These are phyloP conservation scores for Sciurus niger DNA, from an alignment of 2,113 vertebrate genomes.

Conservation along the genomic window DNA sequence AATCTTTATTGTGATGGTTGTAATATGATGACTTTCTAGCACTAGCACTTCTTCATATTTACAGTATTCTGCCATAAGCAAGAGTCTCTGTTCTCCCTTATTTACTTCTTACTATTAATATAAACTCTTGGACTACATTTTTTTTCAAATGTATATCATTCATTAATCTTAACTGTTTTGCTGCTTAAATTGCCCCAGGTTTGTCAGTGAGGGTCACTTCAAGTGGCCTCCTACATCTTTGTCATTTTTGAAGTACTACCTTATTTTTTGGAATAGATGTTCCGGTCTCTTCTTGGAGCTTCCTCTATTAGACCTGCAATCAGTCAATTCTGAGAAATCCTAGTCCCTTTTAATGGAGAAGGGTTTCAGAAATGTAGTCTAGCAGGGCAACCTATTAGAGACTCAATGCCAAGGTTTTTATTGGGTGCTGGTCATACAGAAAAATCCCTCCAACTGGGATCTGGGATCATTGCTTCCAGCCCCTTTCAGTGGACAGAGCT, in stretches of 20 bases:
- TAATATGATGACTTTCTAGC: not conserved
- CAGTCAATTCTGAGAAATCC: not conserved
- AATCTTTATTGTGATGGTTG: not conserved
- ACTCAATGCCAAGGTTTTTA: not conserved
- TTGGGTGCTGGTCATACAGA: not conserved
- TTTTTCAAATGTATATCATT: not conserved
- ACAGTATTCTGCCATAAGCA: not conserved
- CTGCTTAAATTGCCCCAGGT: not conserved
- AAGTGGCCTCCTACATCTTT: not conserved
- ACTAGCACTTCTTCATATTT: not conserved
- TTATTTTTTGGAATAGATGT: not conserved
- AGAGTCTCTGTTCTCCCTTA: not conserved
- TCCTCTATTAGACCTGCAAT: not conserved
- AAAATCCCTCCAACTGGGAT: too few relatives aligned
- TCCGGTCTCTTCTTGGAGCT: not conserved
- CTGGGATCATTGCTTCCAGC: too few relatives aligned
- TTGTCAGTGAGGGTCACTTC: not conserved
- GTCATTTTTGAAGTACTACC: not conserved
- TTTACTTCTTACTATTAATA: not conserved
- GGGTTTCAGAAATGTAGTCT: not conserved
- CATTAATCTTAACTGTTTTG: conserved; percentile 13
- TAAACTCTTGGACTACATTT: not conserved
- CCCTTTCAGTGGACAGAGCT: not conserved
- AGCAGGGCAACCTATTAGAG: not conserved
- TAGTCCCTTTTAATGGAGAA: not conserved